Base-by-base conservation (phyloP, 2,113 vertebrate genomes). In the Blennius ocellaris region DNA sequence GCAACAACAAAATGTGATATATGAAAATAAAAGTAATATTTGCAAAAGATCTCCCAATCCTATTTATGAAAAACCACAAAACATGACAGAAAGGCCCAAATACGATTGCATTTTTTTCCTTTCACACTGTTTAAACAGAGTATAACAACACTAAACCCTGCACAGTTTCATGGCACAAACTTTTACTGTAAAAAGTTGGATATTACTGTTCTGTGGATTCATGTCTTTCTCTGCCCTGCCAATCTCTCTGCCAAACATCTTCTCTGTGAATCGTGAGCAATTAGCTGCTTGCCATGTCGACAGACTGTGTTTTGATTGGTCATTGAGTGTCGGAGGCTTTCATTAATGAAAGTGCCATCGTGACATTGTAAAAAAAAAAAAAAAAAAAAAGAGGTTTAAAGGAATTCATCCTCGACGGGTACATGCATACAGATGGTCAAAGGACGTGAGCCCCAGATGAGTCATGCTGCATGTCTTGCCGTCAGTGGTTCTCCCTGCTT, bases 251-350 rank as follows among this genome's bases (percentile, higher is more conserved):
- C 21, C 21, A 12, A 49, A 62, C 43, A 70, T 73, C 36, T 43
- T 69, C 50, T 45, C 16, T 67, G 39, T 12, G 48, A 71, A 52
- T 77, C 6, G 44, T 60, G 57, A 71, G 78, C 83, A 88, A 87
- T 90, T 90, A 89, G 74, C 58, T 37, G 51, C 47, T 72, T 38
- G 57, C 81, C 76, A 78, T 83, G 61, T 69, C 58, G 30, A 69
- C 70, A 88, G 81, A 83, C 77, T 78, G 63, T 48, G 55, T 87
- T 86, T 76, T 78, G 74, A 88, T 90, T 90, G 86, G 85, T 87
- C 86, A 85, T 91, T 92, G 85, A 83, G 70, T 38, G 38, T 79
- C 67, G 66, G 37, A 86, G 70, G 76, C 78, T 67, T 83, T 81
- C 69, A 80, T 78, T 77, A 78, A 78, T 64, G 68, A 77, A 59